Percentiles rank a stretch among this genome's conserved stretches.
Evolutionary conservation across 2,113 vertebrate genomes (phyloP).

Genomic region (Herpailurus yagouaroundi): DNA sequence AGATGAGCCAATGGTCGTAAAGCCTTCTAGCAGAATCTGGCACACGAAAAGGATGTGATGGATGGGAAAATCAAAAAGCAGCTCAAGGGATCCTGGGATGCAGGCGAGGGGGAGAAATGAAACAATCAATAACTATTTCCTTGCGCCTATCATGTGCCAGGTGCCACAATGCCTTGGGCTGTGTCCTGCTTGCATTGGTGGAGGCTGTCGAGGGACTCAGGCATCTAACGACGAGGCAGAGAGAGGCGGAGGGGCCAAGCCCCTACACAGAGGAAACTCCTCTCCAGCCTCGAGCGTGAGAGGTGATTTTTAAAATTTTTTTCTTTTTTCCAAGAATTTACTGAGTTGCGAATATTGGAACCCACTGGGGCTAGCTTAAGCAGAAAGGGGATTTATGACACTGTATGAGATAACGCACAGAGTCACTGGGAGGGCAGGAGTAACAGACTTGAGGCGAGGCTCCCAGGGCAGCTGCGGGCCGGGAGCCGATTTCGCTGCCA

Average conservation of each 20-base stretch:
- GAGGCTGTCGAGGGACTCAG: not conserved
- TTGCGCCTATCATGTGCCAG: not conserved
- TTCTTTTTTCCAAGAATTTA: not conserved
- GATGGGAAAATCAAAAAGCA: not conserved
- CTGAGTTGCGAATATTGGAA: not conserved
- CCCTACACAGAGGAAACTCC: fast-evolving
- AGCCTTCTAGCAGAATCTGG: not conserved
- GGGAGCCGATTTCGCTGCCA: not conserved
- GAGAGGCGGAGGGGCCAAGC: not conserved
- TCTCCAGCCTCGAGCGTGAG: not conserved
- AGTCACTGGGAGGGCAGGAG: not conserved
- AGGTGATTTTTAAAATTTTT: not conserved
- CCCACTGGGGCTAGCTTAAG: not conserved
- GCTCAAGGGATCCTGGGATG: not conserved
- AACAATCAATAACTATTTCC: not conserved
- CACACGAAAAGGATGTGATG: not conserved
- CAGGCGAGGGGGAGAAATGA: not conserved
- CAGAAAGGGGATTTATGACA: not conserved
- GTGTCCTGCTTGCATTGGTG: not conserved
- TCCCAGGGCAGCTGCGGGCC: not conserved
- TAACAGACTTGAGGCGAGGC: not conserved
- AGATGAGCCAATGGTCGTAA: not conserved
- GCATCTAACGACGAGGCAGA: not conserved
- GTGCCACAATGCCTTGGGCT: not conserved
- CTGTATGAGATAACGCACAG: too few relatives aligned